A percentile compares a stretch with the other conserved stretches of the same genome.
phyloP scores from a whole-genome alignment of 2,797 vertebrate species.

The Macropodus opercularis region DNA sequence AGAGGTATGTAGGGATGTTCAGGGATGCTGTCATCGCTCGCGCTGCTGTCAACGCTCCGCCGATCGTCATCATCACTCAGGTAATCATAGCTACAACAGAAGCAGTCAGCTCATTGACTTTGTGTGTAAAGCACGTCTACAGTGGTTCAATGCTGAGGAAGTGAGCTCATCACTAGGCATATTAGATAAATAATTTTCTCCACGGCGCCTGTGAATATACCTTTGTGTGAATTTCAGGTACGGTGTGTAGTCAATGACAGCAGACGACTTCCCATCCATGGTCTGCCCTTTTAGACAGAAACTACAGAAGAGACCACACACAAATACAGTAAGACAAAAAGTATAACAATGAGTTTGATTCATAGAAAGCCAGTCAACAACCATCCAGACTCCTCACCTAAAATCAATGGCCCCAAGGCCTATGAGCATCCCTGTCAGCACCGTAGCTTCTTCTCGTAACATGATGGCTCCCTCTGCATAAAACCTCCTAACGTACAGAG shows the following conservation, averaged over 20 bases:
- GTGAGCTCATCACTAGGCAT: too few species aligned
- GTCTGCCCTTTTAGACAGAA: slow-evolving; percentile 97
- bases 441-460: slow-evolving; percentile 92
- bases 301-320: slow-evolving; percentile 67
- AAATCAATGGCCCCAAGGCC: slow-evolving; percentile 97
- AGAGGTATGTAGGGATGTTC: slow-evolving; percentile 94
- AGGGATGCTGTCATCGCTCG: slow-evolving; percentile 92
- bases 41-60: slow-evolving; percentile 92
- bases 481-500: slow-evolving; percentile 82
- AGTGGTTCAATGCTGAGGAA: too few species aligned
- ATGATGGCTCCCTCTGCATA: slow-evolving; percentile 95
- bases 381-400: slow-evolving; percentile 78
- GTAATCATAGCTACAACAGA: slow-evolving; percentile 88
- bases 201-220: slow-evolving; percentile 71
- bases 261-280: slow-evolving; percentile 90
- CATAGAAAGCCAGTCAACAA: neutral
- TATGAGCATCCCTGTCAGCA: slow-evolving; percentile 95
- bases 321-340: slow-evolving; percentile 1
- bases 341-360: neutral
- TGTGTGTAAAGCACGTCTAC: too few species aligned
- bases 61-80: slow-evolving; percentile 94
- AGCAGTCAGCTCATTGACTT: neutral
- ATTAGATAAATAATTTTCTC: too few species aligned
- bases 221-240: slow-evolving; percentile 99
- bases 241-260: slow-evolving; percentile 96